Evolutionary conservation across 2,113 vertebrate species (phyloP).

Genomic region (Typhlomys cinereus): DNA sequence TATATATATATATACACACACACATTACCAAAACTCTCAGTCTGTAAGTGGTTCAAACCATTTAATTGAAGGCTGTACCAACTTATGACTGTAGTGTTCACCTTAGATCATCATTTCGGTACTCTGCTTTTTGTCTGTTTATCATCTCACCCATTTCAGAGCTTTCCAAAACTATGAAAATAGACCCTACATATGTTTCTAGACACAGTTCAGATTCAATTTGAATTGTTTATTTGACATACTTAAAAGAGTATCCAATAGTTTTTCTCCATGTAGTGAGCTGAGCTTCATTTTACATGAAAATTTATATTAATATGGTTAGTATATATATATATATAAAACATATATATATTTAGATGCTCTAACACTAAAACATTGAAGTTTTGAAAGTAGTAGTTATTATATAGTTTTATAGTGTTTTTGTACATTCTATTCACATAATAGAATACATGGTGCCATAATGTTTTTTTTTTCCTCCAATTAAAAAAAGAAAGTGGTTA

Average conservation of each 20-base stretch:
- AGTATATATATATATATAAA: constrained; percentile 20
- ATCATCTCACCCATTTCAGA: constrained; percentile 73
- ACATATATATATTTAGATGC: too few relatives aligned
- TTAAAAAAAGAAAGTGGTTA: too few relatives aligned
- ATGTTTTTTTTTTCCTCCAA: neutral
- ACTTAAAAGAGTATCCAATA: constrained; percentile 22
- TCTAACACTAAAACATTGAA: constrained; percentile 28
- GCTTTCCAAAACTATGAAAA: constrained; percentile 65
- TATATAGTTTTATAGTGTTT: neutral
- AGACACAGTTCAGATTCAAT: constrained; percentile 33
- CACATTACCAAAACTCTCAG: constrained; percentile 53
- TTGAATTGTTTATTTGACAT: constrained; percentile 43
- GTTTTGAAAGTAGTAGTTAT: constrained; percentile 15
- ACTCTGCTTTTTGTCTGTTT: constrained; percentile 77
- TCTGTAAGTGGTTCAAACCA: constrained; percentile 53
- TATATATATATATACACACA: constrained; percentile 4
- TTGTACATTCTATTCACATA: neutral
- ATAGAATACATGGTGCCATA: neutral
- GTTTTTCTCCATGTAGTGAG: constrained; percentile 37
- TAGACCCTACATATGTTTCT: constrained; percentile 50
- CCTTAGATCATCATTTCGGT: constrained; percentile 69
- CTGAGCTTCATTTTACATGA: constrained; percentile 57
- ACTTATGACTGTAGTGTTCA: constrained; percentile 86
- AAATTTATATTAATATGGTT: constrained; percentile 46
- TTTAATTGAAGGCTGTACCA: constrained; percentile 86